Evolutionary conservation across 2,888 invertebrate genomes (phyloP).

Genomic region (Trichogramma dendrolimi): DNA sequence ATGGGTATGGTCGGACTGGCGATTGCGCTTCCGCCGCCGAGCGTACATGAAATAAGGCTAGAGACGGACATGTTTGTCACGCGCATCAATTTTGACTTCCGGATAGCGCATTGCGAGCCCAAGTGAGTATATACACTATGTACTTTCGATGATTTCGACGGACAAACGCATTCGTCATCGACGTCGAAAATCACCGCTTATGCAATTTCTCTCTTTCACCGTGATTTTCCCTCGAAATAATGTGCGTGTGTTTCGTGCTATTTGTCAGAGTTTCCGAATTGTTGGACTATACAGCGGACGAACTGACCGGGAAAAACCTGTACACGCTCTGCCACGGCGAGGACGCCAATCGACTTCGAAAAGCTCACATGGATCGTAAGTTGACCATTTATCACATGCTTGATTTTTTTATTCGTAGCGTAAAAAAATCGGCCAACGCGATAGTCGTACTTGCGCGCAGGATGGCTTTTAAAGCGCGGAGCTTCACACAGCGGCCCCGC

Average conservation of each 20-base stretch:
- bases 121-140: conserved; percentile 59
- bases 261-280: conserved; percentile 79
- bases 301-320: conserved; percentile 87
- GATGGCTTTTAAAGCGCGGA: neutral
- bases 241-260: neutral
- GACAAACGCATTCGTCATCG: neutral
- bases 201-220: neutral
- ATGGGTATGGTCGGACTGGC: conserved; percentile 93
- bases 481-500: conserved; percentile 2
- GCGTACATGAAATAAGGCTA: conserved; percentile 92
- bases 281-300: conserved; percentile 88
- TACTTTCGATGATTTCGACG: conserved; percentile 6
- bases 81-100: conserved; percentile 90
- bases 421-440: no score
- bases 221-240: neutral
- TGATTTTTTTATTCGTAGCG: no score
- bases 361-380: conserved; percentile 95
- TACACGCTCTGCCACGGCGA: conserved; percentile 94
- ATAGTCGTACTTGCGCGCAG: neutral
- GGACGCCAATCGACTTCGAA: conserved; percentile 88
- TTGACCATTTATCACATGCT: conserved; percentile 40
- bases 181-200: neutral
- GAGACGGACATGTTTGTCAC: conserved; percentile 97
- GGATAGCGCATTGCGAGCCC: conserved; percentile 95
- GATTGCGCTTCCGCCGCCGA: conserved; percentile 93